phyloP scores from a whole-genome alignment of 1,140 invertebrate genomes.

The Drosophila repletoides region DNA sequence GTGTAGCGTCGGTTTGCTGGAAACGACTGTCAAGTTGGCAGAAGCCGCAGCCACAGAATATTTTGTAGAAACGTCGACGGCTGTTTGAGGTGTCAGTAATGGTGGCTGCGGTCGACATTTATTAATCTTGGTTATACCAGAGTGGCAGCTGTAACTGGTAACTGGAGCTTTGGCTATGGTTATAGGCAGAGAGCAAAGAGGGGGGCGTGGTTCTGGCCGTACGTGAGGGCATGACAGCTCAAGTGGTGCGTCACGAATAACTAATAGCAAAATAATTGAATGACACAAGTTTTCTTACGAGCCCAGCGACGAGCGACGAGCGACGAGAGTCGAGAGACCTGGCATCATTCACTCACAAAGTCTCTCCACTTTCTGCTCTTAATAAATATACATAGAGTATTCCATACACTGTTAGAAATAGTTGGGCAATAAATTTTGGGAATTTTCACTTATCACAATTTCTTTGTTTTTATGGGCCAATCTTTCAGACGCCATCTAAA shows the following conservation, averaged over 20 bases:
- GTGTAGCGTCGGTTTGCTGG: background rate
- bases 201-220: no score
- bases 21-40: constrained; percentile 2
- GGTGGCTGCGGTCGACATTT: constrained; percentile 74
- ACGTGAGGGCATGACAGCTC: constrained; percentile 47
- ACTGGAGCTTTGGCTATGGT: constrained; percentile 6
- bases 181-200: background rate
- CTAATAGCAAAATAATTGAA: constrained; percentile 72
- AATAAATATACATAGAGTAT: no score
- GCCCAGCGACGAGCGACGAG: constrained; percentile 22
- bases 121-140: constrained; percentile 60
- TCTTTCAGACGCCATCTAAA: no score
- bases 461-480: no score
- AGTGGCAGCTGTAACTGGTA: constrained; percentile 10
- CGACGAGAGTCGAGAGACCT: constrained; percentile 14
- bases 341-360: constrained; percentile 2
- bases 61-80: constrained; percentile 49
- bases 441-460: no score
- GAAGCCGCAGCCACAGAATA: constrained; percentile 56
- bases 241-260: constrained; percentile 63
- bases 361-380: background rate
- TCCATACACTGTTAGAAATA: no score
- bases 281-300: constrained; percentile 46
- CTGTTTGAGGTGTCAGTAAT: constrained; percentile 64
- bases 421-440: constrained; percentile 23